A percentile compares a stretch with the other conserved stretches of the same genome.
phyloP scores from a whole-genome alignment of 1,140 invertebrate species.

The Globodera ellingtonae region DNA sequence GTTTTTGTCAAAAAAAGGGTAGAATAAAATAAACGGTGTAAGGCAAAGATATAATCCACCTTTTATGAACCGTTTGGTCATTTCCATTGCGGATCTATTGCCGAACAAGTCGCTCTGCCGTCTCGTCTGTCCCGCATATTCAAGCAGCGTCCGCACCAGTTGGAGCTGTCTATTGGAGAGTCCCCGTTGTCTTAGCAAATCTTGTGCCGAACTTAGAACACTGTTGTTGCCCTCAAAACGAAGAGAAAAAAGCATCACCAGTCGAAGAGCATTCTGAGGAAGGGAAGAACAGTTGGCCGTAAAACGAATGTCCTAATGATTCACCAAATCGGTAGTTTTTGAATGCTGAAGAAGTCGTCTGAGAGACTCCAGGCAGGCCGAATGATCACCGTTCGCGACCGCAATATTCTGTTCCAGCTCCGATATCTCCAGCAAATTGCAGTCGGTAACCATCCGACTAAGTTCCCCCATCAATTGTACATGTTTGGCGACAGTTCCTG shows the following conservation, averaged over 20 bases:
- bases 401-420: constrained; percentile 91
- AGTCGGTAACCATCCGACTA: constrained; percentile 78
- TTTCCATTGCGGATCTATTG: constrained; percentile 60
- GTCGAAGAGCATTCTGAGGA: constrained; percentile 78
- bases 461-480: constrained; percentile 92
- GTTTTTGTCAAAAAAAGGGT: too few species aligned
- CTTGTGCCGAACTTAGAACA: constrained; percentile 28
- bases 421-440: constrained; percentile 84
- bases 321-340: constrained; percentile 59
- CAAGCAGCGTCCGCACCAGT: constrained; percentile 44
- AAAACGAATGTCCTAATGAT: constrained; percentile 2
- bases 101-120: constrained; percentile 61
- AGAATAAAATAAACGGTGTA: background rate
- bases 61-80: constrained; percentile 64
- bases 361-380: constrained; percentile 73
- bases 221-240: constrained; percentile 78
- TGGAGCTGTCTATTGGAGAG: constrained; percentile 42
- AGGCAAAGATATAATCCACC: constrained; percentile 30
- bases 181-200: constrained; percentile 39
- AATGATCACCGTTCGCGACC: constrained; percentile 84
- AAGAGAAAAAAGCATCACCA: constrained; percentile 89
- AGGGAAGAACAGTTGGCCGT: constrained; percentile 28
- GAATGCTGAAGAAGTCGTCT: constrained; percentile 50
- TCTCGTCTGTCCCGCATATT: constrained; percentile 50
- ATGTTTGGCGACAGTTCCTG: constrained; percentile 87